Evolutionary conservation across 2,113 vertebrate genomes (phyloP).

Genomic region (Uria lomvia): DNA sequence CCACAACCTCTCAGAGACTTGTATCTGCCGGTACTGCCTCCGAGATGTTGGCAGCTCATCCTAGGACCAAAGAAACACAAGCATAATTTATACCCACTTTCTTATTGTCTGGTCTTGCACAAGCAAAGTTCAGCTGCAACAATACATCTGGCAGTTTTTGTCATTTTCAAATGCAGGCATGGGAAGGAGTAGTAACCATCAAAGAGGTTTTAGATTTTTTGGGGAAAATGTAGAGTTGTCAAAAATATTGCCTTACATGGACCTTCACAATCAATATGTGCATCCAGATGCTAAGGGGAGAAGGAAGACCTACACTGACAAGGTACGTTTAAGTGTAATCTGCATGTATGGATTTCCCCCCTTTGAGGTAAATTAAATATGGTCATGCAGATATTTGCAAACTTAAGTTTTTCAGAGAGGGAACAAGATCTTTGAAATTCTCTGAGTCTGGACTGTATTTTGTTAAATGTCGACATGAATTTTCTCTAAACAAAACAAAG

Average conservation of each 20-base stretch:
- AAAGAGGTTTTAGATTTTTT: not conserved
- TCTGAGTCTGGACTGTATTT: not conserved
- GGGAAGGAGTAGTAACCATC: not conserved
- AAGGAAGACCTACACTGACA: constrained; percentile 16
- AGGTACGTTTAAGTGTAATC: constrained; percentile 33
- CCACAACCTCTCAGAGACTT: not conserved
- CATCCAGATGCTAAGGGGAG: not conserved
- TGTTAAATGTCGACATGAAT: not conserved
- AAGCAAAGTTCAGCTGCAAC: not conserved
- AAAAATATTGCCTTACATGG: not conserved
- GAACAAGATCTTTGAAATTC: not conserved
- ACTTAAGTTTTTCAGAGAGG: not conserved
- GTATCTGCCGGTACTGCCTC: not conserved
- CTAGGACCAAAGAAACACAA: not conserved
- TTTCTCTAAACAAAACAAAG: not conserved
- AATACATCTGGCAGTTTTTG: not conserved
- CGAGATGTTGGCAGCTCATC: not conserved
- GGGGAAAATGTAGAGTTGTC: not conserved
- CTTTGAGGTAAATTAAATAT: not conserved
- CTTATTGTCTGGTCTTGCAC: not conserved
- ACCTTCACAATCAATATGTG: not conserved
- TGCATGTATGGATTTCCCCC: not conserved
- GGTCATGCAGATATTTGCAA: not conserved
- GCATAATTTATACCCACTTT: not conserved
- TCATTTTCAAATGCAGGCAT: not conserved